Base-by-base conservation (phyloP, 2,888 invertebrate species). In the Acanthosepion lycidas region DNA sequence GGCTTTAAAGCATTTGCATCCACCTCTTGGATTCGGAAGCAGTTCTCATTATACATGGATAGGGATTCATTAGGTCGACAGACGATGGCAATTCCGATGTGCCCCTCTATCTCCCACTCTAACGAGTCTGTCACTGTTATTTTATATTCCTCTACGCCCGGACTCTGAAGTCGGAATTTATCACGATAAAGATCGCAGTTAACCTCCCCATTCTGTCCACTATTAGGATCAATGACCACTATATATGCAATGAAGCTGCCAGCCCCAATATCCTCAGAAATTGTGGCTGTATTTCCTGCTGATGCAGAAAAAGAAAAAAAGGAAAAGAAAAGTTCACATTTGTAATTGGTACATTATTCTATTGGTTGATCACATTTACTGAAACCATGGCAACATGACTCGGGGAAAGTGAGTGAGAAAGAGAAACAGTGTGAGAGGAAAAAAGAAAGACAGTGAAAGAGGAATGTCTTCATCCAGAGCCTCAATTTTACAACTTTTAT, bases 41-140 rank as follows among this genome's bases (percentile, higher is more conserved):
- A 78, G 78, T n/a, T 78, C 78, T 78, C 78, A 78, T 78, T 78
- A 78, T 78, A n/a, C 78, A 78, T 78, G 78, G n/a, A 78, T 78
- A 78, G 78, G 78, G 78, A 78, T 78, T 78, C 78, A 78, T 78
- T 78, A 78, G 78, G 78, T 78, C 78, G 78, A 78, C 78, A 33
- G 78, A 78, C n/a, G 78, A n/a, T 78, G n/a, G 78, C 33, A 78
- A 78, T 78, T 78, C 78, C n/a, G 2, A 8, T 15, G 78, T 78
- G 78, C n/a, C 78, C 78, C n/a, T 78, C 78, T 9, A 78, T 33
- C 78, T n/a, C 78, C 78, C 78, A 78, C 78, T 78, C 78, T n/a
- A 33, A 78, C n/a, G 78, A 78, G 78, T 78, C 78, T 78, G 78
- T 78, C 78, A 78, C 78, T 78, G n/a, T 33, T 78, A 33, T 78